These are phyloP conservation scores for Hipparchia sbordonii DNA, from an alignment of 2,888 invertebrate species.

Conservation along the genomic window DNA sequence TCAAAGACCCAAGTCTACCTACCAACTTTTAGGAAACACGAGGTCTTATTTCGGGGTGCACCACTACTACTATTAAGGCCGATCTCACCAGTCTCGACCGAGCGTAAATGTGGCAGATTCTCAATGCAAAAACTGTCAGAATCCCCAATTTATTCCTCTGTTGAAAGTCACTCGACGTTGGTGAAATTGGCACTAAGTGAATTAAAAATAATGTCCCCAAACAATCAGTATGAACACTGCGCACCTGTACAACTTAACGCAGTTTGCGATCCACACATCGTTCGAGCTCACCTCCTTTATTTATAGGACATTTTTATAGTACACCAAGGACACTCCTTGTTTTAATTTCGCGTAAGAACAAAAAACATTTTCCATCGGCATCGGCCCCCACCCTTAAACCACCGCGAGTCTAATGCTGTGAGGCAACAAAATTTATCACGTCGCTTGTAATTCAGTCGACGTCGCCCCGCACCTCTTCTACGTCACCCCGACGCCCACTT, in stretches of 20 bases:
- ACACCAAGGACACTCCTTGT: slow-evolving; percentile 74
- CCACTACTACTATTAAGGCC: no score
- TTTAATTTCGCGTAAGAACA: slow-evolving; percentile 75
- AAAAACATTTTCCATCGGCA: slow-evolving; percentile 61
- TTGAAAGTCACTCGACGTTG: no score
- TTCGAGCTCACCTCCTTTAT: slow-evolving; percentile 26
- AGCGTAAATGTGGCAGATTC: no score
- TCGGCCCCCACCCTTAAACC: slow-evolving; percentile 53
- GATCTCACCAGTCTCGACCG: no score
- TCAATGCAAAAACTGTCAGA: background rate
- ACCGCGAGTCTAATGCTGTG: slow-evolving; percentile 73
- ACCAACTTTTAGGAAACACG: no score
- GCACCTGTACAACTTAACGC: slow-evolving; percentile 20
- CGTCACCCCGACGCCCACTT: slow-evolving; percentile 76
- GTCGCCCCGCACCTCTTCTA: slow-evolving; percentile 59
- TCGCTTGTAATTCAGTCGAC: slow-evolving; percentile 75
- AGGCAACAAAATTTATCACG: slow-evolving; percentile 80
- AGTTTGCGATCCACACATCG: slow-evolving; percentile 24
- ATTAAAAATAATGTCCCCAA: slow-evolving; percentile 13
- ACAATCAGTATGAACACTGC: slow-evolving; percentile 1
- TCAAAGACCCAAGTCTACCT: no score
- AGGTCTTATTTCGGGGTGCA: no score
- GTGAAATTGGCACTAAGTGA: background rate
- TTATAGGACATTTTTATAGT: slow-evolving; percentile 67
- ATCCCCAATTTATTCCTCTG: no score